A percentile compares a stretch with the other conserved stretches of the same genome.
Conservation (phyloP, 2,888 invertebrate species). For the Cephus rjabovi region DNA sequence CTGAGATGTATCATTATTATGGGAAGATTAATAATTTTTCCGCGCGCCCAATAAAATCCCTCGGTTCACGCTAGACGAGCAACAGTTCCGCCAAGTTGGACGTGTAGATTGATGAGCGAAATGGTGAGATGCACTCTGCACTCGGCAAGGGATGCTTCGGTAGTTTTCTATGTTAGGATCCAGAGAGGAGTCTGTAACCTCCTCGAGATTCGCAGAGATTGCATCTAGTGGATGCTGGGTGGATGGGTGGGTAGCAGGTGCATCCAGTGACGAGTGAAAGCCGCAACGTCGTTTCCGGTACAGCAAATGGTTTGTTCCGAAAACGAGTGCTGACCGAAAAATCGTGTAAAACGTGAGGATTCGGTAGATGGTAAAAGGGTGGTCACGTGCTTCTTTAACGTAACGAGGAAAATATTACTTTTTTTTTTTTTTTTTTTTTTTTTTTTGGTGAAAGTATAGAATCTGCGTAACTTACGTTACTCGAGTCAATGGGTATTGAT, state of each 20-base stretch:
- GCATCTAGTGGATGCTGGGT: background rate
- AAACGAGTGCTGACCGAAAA: slow-evolving; percentile 2
- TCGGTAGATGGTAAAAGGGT: background rate
- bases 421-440: background rate
- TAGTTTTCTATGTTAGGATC: slow-evolving; percentile 1
- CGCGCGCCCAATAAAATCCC: background rate
- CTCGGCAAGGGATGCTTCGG: background rate
- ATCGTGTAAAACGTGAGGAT: background rate
- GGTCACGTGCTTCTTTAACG: background rate
- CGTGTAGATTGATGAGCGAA: slow-evolving; percentile 2
- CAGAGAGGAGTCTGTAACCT: background rate
- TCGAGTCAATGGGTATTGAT: background rate
- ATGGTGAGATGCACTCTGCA: background rate
- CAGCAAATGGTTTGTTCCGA: slow-evolving; percentile 23
- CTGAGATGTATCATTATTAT: background rate
- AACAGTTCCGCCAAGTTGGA: background rate
- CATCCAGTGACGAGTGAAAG: slow-evolving; percentile 27
- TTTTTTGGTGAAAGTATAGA: background rate
- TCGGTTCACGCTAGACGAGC: background rate
- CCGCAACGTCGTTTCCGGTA: slow-evolving; percentile 21
- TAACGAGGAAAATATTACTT: background rate
- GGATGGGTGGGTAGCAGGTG: slow-evolving; percentile 21
- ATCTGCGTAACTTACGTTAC: background rate
- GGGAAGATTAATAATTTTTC: background rate
- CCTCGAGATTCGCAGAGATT: background rate